Base-by-base conservation (phyloP, 1,140 invertebrate species). In the Contarinia nasturtii region DNA sequence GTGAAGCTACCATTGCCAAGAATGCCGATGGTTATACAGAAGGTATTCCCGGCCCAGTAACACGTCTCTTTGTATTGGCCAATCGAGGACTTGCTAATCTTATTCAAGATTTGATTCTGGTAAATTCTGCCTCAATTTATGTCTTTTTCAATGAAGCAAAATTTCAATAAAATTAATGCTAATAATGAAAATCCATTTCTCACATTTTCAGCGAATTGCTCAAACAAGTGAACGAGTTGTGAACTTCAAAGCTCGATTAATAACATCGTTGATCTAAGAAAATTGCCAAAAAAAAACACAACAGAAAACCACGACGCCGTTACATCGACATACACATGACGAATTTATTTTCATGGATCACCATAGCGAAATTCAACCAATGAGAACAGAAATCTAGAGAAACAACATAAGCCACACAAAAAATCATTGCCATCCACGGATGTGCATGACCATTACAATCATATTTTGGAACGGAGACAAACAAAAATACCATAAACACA, bases 181-280 rank as follows among this genome's bases (percentile, higher is more conserved):
- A 41, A 2, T 41, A 4, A 18, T 18, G n/a, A n/a, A n/a, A n/a
- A 44, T 33, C 17, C 11, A 14, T 10, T 49, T 52, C 54, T 58
- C 57, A 52, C 52, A 46, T 57, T 72, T 71, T 7, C 67, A 82
- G 73, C 80, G 84, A 57, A 71, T 86, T 57, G 83, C 84, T 40
- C 82, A 84, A 59, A 86, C 82, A 54, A 86, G 82, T 62, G 83
- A 87, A 65, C 76, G 82, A 64, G 80, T 87, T 68, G 83, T 87
- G 56, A 86, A 86, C 76, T 87, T 86, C 77, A 87, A 86, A 69
- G 84, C 84, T 57, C 76, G 82, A 73, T 71, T 87, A 52, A 82
- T 87, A 65, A 87, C 82, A 58, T 81, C 82, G 49, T 78, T 86
- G 64, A 86, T 87, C 63, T 86, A 85, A 73, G 47, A 2, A 38